Percentiles rank a stretch among this genome's conserved stretches.
These are phyloP conservation scores for Acipenser transmontanus DNA, from an alignment of 2,797 vertebrate genomes.

Conservation along the genomic window DNA sequence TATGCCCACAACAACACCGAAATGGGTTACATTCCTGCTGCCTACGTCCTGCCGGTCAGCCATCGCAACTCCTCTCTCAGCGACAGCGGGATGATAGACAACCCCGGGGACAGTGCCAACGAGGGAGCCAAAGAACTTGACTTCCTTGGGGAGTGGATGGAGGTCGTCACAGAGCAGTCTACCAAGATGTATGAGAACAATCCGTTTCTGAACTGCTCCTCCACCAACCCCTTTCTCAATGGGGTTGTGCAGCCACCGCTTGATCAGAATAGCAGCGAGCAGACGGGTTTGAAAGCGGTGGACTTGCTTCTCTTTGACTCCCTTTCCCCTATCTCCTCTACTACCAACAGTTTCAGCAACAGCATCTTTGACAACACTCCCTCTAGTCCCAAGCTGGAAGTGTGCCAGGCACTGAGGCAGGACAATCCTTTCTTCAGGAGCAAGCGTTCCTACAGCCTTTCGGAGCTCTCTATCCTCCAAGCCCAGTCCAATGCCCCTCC, in stretches of 20 bases:
- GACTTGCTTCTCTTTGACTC: constrained; percentile 80
- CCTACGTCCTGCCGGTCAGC: constrained; percentile 81
- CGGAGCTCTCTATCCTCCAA: constrained; percentile 84
- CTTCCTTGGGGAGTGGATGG: constrained; percentile 74
- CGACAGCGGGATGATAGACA: constrained; percentile 90
- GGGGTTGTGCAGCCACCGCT: constrained; percentile 41
- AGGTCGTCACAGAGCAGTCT: constrained; percentile 44
- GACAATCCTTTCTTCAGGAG: constrained; percentile 89
- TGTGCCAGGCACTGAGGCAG: constrained; percentile 44
- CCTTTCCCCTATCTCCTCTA: constrained; percentile 22
- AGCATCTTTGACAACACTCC: constrained; percentile 57
- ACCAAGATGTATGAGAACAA: constrained; percentile 55
- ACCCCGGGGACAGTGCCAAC: constrained; percentile 71
- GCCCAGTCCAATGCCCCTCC: constrained; percentile 65
- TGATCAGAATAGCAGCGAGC: constrained; percentile 48
- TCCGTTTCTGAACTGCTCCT: constrained; percentile 66
- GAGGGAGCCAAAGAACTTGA: constrained; percentile 77
- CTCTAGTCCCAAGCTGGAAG: constrained; percentile 38
- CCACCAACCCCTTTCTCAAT: constrained; percentile 76
- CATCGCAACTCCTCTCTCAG: constrained; percentile 80
- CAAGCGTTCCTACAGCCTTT: constrained; percentile 92
- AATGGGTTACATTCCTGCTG: constrained; percentile 94
- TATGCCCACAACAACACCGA: constrained; percentile 95
- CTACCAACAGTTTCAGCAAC: constrained; percentile 59
- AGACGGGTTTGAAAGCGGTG: constrained; percentile 41